phyloP scores from a whole-genome alignment of 2,888 invertebrate species.

The Calameuta pallipes region DNA sequence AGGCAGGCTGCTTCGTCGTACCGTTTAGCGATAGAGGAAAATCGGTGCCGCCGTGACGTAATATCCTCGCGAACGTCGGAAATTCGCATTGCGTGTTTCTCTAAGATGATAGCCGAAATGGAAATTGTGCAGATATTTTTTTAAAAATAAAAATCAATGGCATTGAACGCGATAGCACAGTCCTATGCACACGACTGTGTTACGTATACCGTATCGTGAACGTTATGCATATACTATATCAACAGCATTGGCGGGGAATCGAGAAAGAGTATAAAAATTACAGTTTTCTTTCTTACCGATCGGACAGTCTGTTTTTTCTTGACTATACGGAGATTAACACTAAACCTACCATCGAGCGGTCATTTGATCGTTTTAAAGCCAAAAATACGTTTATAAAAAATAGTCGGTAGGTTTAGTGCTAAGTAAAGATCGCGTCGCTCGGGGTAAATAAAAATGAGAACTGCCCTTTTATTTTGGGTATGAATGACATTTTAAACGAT shows the following conservation, averaged over 20 bases:
- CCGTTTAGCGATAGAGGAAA: background rate
- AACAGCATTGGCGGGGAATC: background rate
- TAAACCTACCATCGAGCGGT: too few species aligned
- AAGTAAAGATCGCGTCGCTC: too few species aligned
- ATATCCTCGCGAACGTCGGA: background rate
- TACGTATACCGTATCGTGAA: background rate
- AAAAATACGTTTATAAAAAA: too few species aligned
- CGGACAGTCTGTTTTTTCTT: background rate
- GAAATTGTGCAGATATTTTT: background rate
- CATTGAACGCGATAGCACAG: background rate
- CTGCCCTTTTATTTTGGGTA: background rate
- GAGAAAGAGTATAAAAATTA: background rate
- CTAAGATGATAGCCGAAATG: background rate
- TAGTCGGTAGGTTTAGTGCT: too few species aligned
- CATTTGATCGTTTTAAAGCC: too few species aligned
- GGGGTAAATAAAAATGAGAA: background rate
- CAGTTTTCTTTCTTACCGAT: background rate
- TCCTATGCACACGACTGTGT: background rate
- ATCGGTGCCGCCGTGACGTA: background rate
- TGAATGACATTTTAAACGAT: background rate
- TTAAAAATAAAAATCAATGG: background rate
- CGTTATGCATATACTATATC: background rate
- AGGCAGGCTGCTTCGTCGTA: background rate
- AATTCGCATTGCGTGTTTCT: background rate
- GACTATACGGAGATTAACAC: too few species aligned